These are phyloP conservation scores for Tetragonula carbonaria DNA, from an alignment of 2,888 invertebrate species.

Conservation along the genomic window DNA sequence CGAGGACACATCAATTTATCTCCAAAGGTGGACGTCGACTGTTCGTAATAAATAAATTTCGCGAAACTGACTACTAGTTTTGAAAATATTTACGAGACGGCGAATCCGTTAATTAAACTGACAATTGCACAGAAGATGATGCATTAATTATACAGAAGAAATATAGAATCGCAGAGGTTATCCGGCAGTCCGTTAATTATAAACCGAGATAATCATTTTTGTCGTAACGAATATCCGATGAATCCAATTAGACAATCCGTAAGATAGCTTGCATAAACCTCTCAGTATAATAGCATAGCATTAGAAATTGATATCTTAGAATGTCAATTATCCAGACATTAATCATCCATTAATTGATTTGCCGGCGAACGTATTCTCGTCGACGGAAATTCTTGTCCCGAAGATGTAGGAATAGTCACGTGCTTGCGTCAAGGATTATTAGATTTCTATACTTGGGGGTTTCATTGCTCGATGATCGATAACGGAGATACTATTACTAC, in stretches of 20 bases:
- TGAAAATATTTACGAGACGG: too few relatives aligned
- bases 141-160: too few relatives aligned
- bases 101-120: too few relatives aligned
- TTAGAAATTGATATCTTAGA: neutral
- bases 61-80: too few relatives aligned
- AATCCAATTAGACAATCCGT: neutral
- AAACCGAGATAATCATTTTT: too few relatives aligned
- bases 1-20: too few relatives aligned
- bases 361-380: neutral
- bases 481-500: neutral
- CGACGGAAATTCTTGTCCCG: neutral
- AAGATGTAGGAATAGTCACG: neutral
- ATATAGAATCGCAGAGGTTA: too few relatives aligned
- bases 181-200: neutral
- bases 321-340: conserved; percentile 6
- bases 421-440: neutral
- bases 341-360: conserved; percentile 15
- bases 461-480: neutral
- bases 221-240: neutral
- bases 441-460: neutral
- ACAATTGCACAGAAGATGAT: too few relatives aligned
- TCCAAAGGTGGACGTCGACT: too few relatives aligned
- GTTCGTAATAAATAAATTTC: too few relatives aligned
- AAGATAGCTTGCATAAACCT: neutral
- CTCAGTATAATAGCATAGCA: neutral